Evolutionary conservation across 2,888 invertebrate species (phyloP).

Genomic region (Papilio demoleus): DNA sequence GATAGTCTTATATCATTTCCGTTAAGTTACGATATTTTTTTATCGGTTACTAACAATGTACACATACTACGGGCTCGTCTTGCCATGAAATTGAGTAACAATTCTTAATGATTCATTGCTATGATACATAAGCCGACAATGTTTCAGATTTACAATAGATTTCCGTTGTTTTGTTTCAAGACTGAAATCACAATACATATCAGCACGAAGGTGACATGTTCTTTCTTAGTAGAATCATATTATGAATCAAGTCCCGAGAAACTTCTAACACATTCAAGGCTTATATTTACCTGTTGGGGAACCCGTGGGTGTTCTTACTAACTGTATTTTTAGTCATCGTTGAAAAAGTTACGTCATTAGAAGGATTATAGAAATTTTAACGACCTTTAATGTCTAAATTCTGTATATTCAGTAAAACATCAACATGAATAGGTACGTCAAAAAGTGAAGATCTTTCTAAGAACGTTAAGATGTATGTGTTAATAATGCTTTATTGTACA

Average conservation of each 20-base stretch:
- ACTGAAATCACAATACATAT: slow-evolving; percentile 42
- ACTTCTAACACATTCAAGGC: not conserved
- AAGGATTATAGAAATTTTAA: slow-evolving; percentile 11
- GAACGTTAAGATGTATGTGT: too few relatives aligned
- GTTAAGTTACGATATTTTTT: slow-evolving; percentile 40
- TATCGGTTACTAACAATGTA: slow-evolving; percentile 51
- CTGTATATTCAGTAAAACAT: not conserved
- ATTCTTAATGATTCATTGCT: slow-evolving; percentile 48
- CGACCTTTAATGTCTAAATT: not conserved
- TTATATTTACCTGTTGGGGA: slow-evolving; percentile 33
- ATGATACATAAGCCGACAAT: slow-evolving; percentile 46
- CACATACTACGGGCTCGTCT: slow-evolving; percentile 52
- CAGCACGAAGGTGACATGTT: slow-evolving; percentile 50
- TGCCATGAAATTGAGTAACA: slow-evolving; percentile 57
- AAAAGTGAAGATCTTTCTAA: too few relatives aligned
- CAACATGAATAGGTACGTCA: too few relatives aligned
- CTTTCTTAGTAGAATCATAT: slow-evolving; percentile 47
- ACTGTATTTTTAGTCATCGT: slow-evolving; percentile 21
- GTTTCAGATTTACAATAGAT: slow-evolving; percentile 55
- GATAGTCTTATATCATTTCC: slow-evolving; percentile 42
- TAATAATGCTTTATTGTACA: too few relatives aligned
- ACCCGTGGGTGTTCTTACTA: slow-evolving; percentile 9
- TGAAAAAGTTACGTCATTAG: slow-evolving; percentile 26
- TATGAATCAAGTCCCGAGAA: slow-evolving; percentile 42
- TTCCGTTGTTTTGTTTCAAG: slow-evolving; percentile 57